Base-by-base conservation (phyloP, 2,113 vertebrate genomes). In the Alligator sinensis region DNA sequence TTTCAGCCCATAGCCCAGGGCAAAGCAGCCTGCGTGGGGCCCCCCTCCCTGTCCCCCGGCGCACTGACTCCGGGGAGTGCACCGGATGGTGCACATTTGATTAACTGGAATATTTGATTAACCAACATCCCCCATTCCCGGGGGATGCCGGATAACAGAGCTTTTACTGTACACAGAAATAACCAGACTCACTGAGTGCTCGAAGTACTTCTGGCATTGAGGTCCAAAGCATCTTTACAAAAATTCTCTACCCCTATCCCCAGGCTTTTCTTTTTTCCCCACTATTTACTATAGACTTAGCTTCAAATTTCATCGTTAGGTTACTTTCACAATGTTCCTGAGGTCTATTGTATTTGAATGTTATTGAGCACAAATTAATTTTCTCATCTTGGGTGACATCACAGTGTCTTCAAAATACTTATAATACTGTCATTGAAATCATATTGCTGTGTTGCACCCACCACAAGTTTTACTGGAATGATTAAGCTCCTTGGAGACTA, bases 371-470 rank as follows among this genome's bases (percentile, higher is more conserved):
- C 11, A 47, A 38, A 19, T 38, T 47, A 34, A 38, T 38, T 34
- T 47, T 74, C 47, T 47, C 70, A 24, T 74, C 34, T 22, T 38
- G 24, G 38, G 6, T 4, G 1, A 19, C 68, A 72, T 72, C 38
- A 10, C 47, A 34, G 14, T 2, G 1, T 18, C 16, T 5, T 16
- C 10, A 9, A 6, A 3, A 16, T 30, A n/a, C 57, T 12, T 4
- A 12, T 0, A 10, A 7, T 16, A n/a, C 0, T 0, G 12, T 5
- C 21, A 4, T 38, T 22, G 19, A 80, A 77, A 24, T 25, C 28
- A 55, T 55, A 47, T 38, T 62, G 21, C n/a, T 3, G 24, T 21
- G 34, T 30, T 14, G 34, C 30, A 25, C 25, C 18, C 30, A 28
- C 25, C 30, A 22, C 5, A 0, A 1, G 15, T 63, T 80, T 91